phyloP scores from a whole-genome alignment of 53 echinoderm and acorn worm genomes.

The Pentamera pediparva region DNA sequence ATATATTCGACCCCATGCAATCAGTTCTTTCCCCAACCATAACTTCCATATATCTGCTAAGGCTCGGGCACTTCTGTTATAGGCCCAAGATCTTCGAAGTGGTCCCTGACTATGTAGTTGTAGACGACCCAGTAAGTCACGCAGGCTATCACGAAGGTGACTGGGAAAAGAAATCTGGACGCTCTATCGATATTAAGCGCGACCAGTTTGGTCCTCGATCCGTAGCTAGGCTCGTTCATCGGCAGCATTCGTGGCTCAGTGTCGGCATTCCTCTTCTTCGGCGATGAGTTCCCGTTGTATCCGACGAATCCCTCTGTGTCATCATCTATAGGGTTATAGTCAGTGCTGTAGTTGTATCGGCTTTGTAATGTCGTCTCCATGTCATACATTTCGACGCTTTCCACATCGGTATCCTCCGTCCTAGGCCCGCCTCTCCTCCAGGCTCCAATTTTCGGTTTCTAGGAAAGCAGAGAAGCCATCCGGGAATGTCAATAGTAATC shows the following conservation, averaged over 20 bases:
- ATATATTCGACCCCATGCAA: too few relatives aligned
- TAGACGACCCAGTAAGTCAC: slow-evolving; percentile 66
- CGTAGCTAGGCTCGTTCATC: background rate
- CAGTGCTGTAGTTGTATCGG: slow-evolving; percentile 66
- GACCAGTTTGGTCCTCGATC: slow-evolving; percentile 43
- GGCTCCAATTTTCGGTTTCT: background rate
- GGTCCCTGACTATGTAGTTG: slow-evolving; percentile 10
- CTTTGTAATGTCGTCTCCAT: background rate
- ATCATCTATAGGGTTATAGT: slow-evolving; percentile 48
- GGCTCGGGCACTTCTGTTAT: too few relatives aligned
- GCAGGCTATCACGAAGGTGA: slow-evolving; percentile 41
- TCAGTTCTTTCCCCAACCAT: too few relatives aligned
- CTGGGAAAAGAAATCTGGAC: slow-evolving; percentile 62
- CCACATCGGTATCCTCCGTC: background rate
- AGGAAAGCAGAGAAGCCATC: background rate
- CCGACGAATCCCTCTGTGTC: slow-evolving; percentile 1
- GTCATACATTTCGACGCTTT: background rate
- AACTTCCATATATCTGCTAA: too few relatives aligned
- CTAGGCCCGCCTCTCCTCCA: slow-evolving; percentile 4
- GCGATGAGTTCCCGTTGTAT: slow-evolving; percentile 20
- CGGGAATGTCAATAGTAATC: background rate
- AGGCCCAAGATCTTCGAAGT: background rate
- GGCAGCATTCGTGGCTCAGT: background rate
- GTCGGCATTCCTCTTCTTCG: too few relatives aligned
- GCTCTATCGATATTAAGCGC: slow-evolving; percentile 69